phyloP scores from a whole-genome alignment of 64 coral and sea anemone genomes.

The Cladopsammia gracilis region DNA sequence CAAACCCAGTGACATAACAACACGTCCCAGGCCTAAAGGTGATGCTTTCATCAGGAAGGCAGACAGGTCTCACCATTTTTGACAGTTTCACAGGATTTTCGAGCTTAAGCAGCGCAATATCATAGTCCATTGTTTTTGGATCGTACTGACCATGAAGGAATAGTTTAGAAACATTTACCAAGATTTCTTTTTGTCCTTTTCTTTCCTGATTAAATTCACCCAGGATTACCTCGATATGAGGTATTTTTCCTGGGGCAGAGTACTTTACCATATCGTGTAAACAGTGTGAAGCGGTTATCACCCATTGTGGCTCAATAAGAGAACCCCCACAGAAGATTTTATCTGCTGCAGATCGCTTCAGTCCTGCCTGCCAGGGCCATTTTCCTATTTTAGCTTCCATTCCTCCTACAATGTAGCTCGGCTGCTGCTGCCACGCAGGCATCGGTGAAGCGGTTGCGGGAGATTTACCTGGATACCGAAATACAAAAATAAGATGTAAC shows the following conservation, averaged over 20 bases:
- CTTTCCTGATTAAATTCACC: constrained; percentile 65
- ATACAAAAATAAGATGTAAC: too few species aligned
- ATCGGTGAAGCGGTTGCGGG: background rate
- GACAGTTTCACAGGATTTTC: constrained; percentile 60
- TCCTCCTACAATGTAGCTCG: constrained; percentile 73
- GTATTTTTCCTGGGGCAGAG: constrained; percentile 10
- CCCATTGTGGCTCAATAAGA: constrained; percentile 60
- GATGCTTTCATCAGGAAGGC: constrained; percentile 43
- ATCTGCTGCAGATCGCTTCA: constrained; percentile 32
- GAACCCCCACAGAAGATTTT: constrained; percentile 76
- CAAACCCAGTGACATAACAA: constrained; percentile 76
- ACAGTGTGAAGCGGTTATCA: constrained; percentile 70
- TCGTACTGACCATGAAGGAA: constrained; percentile 52
- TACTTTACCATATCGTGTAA: constrained; percentile 66
- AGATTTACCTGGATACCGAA: background rate
- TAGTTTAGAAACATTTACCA: constrained; percentile 13
- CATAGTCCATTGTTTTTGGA: constrained; percentile 62
- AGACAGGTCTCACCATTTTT: constrained; percentile 50
- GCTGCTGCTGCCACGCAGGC: constrained; percentile 1
- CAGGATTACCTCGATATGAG: constrained; percentile 38
- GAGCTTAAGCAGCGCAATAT: constrained; percentile 61
- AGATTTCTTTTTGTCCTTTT: constrained; percentile 56
- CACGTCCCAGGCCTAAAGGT: constrained; percentile 66
- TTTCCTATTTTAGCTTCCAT: constrained; percentile 49
- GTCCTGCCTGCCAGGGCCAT: constrained; percentile 77